Evolutionary conservation across 53 echinoderm and acorn worm genomes (phyloP).

Genomic region (Holothuria leucospilota): DNA sequence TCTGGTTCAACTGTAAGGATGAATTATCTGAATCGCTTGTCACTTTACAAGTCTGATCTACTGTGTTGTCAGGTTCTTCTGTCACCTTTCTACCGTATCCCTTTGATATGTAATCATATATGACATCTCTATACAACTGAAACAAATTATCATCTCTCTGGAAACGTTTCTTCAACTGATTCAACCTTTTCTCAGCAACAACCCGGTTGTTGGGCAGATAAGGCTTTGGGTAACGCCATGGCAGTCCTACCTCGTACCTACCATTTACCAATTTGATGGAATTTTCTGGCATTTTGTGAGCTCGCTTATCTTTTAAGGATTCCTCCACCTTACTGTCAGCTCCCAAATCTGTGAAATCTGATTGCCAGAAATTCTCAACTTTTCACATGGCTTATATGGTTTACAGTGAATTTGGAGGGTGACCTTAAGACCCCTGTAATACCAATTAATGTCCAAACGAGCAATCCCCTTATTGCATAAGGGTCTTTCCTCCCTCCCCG

Average conservation of each 20-base stretch:
- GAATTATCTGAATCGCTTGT: no score
- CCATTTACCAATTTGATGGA: slow-evolving; percentile 27
- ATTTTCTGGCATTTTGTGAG: slow-evolving; percentile 27
- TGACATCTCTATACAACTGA: slow-evolving; percentile 12
- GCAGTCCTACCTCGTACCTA: background rate
- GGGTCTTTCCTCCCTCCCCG: slow-evolving; percentile 51
- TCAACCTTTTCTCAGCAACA: slow-evolving; percentile 45
- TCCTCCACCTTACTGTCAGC: slow-evolving; percentile 22
- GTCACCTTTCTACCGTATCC: slow-evolving; percentile 37
- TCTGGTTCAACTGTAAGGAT: no score
- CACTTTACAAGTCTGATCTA: no score
- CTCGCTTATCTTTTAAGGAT: slow-evolving; percentile 43
- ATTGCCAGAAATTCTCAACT: slow-evolving; percentile 53
- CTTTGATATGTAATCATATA: slow-evolving; percentile 16
- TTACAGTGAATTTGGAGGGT: background rate
- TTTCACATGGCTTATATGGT: background rate
- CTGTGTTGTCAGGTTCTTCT: no score
- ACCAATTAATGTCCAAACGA: slow-evolving; percentile 52
- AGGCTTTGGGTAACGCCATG: background rate
- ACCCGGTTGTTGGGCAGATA: slow-evolving; percentile 7
- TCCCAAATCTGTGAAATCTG: slow-evolving; percentile 11
- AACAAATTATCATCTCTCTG: no score
- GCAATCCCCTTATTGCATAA: slow-evolving; percentile 25
- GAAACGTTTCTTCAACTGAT: slow-evolving; percentile 33
- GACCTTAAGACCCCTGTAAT: slow-evolving; percentile 19